Base-by-base conservation (phyloP, 2,888 invertebrate genomes). In the Matsumyia berberina region DNA sequence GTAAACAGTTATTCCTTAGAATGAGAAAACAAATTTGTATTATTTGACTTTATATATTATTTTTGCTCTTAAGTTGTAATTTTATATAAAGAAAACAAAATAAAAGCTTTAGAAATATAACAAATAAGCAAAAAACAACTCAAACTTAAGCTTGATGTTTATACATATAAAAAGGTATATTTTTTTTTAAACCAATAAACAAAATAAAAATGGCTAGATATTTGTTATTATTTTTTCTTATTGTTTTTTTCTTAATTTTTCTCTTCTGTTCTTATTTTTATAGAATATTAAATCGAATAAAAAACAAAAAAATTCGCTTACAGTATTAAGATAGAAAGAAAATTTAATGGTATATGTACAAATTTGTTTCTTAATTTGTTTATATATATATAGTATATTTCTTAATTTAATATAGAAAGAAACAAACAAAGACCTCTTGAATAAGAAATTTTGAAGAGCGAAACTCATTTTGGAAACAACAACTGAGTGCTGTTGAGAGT, bases 141-240 rank as follows among this genome's bases (percentile, higher is more conserved):
- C 72, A 78, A 76, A 33, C 58, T 29, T 51, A 76, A 78, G 66
- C 53, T 83, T 77, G 55, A 15, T 62, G 62, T 72, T 67, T 67
- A 42, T 55, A 53, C 35, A 58, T 46, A 55, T 15, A 70, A 19
- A 31, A 24, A 24, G 24, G 24, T 24, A 46, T 70, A 12, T 72
- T 51, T 60, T 60, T 72, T 51, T 60, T 60, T 55, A 9, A 49
- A 72, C 31, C 49, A 60, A 37, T 37, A 49, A 70, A 35, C 19
- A 49, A 66, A 69, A 17, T 42, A 37, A 62, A 69, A 53, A 24
- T 58, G 24, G 29, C 37, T 57, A 53, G 35, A 64, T 66, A 24
- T 67, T 60, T 35, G 7, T 88, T 74, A 87, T 89, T 86, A 55
- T 42, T 17, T 29, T 12, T 35, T n/a, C 55, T 44, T 29, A 72